Evolutionary conservation across 1,140 invertebrate species (phyloP), one percentile per base, ranked within the genome.

Genomic region (Leptinotarsa texana): DNA sequence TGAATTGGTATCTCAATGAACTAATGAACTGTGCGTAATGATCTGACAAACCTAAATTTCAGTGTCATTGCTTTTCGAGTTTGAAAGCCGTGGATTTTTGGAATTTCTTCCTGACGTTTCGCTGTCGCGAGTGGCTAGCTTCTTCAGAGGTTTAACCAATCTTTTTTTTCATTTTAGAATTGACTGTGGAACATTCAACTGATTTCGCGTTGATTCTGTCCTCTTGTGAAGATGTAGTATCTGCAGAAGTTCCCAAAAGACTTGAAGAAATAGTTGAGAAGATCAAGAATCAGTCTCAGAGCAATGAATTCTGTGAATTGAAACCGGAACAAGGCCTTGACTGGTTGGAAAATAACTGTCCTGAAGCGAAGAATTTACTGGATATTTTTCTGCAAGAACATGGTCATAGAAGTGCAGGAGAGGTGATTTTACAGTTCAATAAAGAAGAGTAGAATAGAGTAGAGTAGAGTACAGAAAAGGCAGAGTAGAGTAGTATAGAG

Each of bases 371-470:
- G 63, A 74, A 83, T 17, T 82, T 88, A 63, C 88, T 93, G 42
- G 77, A 86, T 3, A 76, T 84, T 4, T 94, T 95, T 81, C 83
- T 95, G n/a, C 77, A 89, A n/a, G 85, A 87, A 75, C 92, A 95
- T 81, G 94, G 93, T 2, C 92, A 95, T 83, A 88, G 94, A 77
- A 89, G 90, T 77, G 85, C 93, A 42, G 89, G 90, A 84, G 94
- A 96, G 87, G 92, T 93, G 83, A 21, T 13, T 65, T 42, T 42
- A 42, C 33, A 42, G 11, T 42, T 42, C 33, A 42, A 11, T 42
- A 11, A 42, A 42, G 0, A 11, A 42, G 8, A 42, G 3, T 42
- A 11, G 33, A 42, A 11, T 3, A 42, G 33, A 42, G 33, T 42
- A 33, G 1, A 11, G 27, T 6, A 33, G 6, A 33, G 27, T 6